Conservation (phyloP, 1,140 invertebrate genomes). For the Sipha flava region DNA sequence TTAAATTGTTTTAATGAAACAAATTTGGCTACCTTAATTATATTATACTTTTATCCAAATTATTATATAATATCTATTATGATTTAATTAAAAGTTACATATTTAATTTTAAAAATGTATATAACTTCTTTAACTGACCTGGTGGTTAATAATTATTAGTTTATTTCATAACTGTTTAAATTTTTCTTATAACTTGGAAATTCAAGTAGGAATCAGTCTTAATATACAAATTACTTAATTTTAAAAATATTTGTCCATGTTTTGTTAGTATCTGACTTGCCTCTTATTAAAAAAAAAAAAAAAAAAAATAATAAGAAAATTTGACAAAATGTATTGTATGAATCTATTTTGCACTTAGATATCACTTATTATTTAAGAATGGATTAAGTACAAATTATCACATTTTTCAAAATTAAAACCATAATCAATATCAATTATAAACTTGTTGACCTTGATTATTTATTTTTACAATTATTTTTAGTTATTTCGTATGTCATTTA, state of each 20-base stretch:
- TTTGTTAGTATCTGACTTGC: slow-evolving; percentile 38
- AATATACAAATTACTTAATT: neutral
- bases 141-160: too few relatives aligned
- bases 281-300: slow-evolving; percentile 72
- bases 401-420: neutral
- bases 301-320: slow-evolving; percentile 36
- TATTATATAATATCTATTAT: too few relatives aligned
- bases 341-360: neutral
- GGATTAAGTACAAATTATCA: neutral
- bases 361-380: neutral
- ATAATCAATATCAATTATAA: neutral
- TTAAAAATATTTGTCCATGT: neutral
- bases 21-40: too few relatives aligned
- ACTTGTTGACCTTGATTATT: slow-evolving; percentile 15
- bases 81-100: too few relatives aligned
- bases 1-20: too few relatives aligned
- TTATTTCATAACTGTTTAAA: neutral
- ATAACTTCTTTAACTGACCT: too few relatives aligned
- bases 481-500: neutral
- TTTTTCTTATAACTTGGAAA: neutral
- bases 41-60: too few relatives aligned
- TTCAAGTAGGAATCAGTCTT: too few relatives aligned
- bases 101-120: too few relatives aligned
- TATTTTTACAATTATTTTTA: slow-evolving; percentile 9
- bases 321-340: slow-evolving; percentile 26